Evolutionary conservation across 23 tunicate genomes (phyloP).

Genomic region (Trididemnum clinides): DNA sequence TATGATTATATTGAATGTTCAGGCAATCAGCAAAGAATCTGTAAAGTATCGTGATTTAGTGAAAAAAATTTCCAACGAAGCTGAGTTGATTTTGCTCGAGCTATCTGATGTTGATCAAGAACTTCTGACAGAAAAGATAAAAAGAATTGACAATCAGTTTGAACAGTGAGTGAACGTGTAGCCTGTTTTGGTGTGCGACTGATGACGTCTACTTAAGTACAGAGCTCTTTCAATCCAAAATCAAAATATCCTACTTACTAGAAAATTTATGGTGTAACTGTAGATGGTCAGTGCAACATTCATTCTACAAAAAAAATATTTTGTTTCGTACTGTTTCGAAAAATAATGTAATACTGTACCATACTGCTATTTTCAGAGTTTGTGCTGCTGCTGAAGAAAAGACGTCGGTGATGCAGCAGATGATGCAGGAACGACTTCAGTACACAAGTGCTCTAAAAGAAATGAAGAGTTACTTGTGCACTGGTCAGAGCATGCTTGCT

Average conservation of each 20-base stretch:
- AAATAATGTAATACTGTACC: no score
- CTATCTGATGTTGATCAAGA: constrained; percentile 75
- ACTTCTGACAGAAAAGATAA: constrained; percentile 67
- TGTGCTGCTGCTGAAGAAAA: constrained; percentile 80
- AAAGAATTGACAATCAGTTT: constrained; percentile 69
- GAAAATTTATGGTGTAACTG: no score
- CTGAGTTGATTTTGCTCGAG: constrained; percentile 61
- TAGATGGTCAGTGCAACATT: no score
- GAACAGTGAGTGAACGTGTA: constrained; percentile 80
- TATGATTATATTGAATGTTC: no score
- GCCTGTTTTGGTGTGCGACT: no score
- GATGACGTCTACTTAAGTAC: no score
- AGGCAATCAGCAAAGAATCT: constrained; percentile 81
- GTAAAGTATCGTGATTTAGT: constrained; percentile 75
- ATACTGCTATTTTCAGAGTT: constrained; percentile 54
- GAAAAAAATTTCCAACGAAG: constrained; percentile 56
- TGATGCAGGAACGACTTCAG: constrained; percentile 74
- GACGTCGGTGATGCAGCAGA: constrained; percentile 41
- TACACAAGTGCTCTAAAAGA: constrained; percentile 58
- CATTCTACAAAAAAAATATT: no score
- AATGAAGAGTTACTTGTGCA: constrained; percentile 72
- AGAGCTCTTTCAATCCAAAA: no score
- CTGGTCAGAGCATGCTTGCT: constrained; percentile 62
- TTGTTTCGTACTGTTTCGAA: no score
- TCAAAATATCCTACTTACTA: not conserved